phyloP scores from a whole-genome alignment of 2,888 invertebrate species.

The Odontocolon sp. region DNA sequence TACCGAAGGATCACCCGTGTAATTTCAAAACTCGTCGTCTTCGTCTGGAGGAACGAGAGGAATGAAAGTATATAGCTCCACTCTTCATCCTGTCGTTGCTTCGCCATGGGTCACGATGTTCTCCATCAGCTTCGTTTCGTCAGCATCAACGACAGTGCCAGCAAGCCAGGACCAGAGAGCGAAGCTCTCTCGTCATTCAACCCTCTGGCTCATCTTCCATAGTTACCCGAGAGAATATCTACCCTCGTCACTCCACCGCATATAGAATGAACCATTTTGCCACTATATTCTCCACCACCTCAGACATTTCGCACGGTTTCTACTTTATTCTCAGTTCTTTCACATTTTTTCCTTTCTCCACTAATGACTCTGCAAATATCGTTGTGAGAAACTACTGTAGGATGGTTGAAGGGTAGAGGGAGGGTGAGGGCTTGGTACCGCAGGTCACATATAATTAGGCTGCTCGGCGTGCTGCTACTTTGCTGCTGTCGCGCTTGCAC shows the following conservation, averaged over 20 bases:
- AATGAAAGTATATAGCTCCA: too few relatives aligned
- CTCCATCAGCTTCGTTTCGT: slow-evolving; percentile 48
- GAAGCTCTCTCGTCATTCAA: too few relatives aligned
- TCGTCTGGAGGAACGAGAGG: slow-evolving; percentile 46
- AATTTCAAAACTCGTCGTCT: slow-evolving; percentile 74
- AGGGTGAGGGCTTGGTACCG: too few relatives aligned
- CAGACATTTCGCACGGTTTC: too few relatives aligned
- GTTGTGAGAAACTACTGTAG: background rate
- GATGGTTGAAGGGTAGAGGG: background rate
- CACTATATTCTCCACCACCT: too few relatives aligned
- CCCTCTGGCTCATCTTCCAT: too few relatives aligned
- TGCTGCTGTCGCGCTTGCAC: slow-evolving; percentile 12
- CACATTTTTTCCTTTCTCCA: too few relatives aligned
- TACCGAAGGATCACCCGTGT: slow-evolving; percentile 75
- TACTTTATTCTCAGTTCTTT: background rate
- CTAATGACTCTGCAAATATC: background rate
- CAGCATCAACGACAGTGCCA: slow-evolving; percentile 16
- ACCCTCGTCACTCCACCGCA: slow-evolving; percentile 24
- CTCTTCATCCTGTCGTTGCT: slow-evolving; percentile 46
- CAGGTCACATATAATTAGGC: slow-evolving; percentile 40
- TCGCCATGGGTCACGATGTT: background rate
- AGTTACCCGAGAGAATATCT: too few relatives aligned
- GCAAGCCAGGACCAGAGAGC: background rate
- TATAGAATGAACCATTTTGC: too few relatives aligned
- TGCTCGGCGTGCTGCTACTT: slow-evolving; percentile 26